Evolutionary conservation across 2,113 vertebrate species (phyloP), one percentile per base, ranked within the genome.

Genomic region (Noturus placidus): DNA sequence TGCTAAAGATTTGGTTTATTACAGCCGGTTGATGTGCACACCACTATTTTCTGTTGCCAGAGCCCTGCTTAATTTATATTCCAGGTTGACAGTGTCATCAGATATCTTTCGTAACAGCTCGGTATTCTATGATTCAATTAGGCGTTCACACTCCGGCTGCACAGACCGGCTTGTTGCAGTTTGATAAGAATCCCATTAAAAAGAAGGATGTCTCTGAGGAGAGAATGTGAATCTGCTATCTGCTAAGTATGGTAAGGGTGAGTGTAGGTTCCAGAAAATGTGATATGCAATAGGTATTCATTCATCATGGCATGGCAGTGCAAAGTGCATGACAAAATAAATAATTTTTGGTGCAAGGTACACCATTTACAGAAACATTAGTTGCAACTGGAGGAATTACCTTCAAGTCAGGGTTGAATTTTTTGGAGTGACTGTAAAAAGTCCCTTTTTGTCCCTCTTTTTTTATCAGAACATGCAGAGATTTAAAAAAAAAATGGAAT

Each of bases 101-200:
- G 92, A 92, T 93, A 92, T 87, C 90, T 92, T 91, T 92, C 86
- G 90, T 87, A 89, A 89, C 89, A 90, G 77, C 87, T 89, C 87
- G 87, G 82, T 90, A 90, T 92, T 89, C 89, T 88, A 90, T 92
- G 91, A 93, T 93, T 92, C 91, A 92, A 91, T 93, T 93, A 91
- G 88, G 89, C 80, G 59, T 89, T 91, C 89, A 89, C 86, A 72
- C 82, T 88, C 67, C 52, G 86, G 81, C 87, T 92, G 87, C 88
- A 89, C 82, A 88, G 83, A 78, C 87, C 74, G 81, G 89, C 86
- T 88, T 84, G 91, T 89, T 90, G 85, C 87, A 77, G 83, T 92
- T 91, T 91, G 90, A 93, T 92, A 91, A 92, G 91, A 91, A 88
- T 82, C 87, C 91, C 88, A 92, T 92, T 93, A 92, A 93, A 92